A percentile compares a stretch with the other conserved stretches of the same genome.
phyloP scores from a whole-genome alignment of 2,797 vertebrate species.

The Aeoliscus strigatus region DNA sequence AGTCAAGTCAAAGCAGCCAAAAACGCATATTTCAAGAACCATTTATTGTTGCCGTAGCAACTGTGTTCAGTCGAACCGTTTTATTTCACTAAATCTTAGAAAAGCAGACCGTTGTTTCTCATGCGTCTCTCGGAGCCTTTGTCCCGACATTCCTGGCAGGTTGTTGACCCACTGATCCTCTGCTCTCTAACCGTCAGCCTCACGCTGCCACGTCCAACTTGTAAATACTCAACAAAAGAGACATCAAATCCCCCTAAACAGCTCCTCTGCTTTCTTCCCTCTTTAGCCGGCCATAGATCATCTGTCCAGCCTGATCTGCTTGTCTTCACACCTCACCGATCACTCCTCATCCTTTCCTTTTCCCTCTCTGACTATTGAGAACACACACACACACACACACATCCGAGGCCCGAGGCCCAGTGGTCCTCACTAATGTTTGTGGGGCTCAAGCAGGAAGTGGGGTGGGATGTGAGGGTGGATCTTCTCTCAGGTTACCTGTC shows the following conservation, averaged over 20 bases:
- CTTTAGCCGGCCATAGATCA: constrained; percentile 46
- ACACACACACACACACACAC: constrained; percentile 35
- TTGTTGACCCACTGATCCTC: constrained; percentile 25
- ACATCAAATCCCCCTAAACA: constrained; percentile 36
- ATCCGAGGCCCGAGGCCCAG: constrained; percentile 41
- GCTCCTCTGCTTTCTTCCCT: constrained; percentile 6
- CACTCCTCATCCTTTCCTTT: constrained; percentile 53
- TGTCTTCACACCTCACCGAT: constrained; percentile 71
- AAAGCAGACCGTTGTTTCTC: too few relatives aligned
- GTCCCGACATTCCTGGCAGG: constrained; percentile 17
- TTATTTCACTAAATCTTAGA: too few relatives aligned
- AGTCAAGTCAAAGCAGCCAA: too few relatives aligned
- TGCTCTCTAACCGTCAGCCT: constrained; percentile 38
- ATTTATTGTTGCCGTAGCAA: too few relatives aligned
- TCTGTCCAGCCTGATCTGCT: constrained; percentile 44
- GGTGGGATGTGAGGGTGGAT: constrained; percentile 38
- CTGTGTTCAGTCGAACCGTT: too few relatives aligned
- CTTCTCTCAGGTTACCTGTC: constrained; percentile 74
- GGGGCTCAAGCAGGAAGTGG: constrained; percentile 45
- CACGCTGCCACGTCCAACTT: constrained; percentile 6
- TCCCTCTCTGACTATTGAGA: constrained; percentile 51
- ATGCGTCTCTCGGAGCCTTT: too few relatives aligned
- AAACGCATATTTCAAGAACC: too few relatives aligned
- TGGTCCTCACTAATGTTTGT: constrained; percentile 38
- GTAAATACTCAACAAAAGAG: constrained; percentile 34